These are phyloP conservation scores for Panthera leo DNA, from an alignment of 2,113 vertebrate species.

Conservation along the genomic window DNA sequence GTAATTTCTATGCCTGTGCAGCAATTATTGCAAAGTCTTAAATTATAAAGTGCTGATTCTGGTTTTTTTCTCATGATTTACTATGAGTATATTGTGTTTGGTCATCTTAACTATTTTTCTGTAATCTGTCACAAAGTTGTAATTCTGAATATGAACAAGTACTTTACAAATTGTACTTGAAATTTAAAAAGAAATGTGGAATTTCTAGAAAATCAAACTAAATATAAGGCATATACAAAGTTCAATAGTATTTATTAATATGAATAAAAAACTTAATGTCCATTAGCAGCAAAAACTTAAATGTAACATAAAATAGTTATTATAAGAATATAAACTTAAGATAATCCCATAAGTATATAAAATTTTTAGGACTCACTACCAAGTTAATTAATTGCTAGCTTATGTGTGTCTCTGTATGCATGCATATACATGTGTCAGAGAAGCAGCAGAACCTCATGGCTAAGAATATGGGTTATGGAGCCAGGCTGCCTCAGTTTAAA, in stretches of 20 bases:
- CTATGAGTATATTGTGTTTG: not conserved
- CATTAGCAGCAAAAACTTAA: not conserved
- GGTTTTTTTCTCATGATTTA: not conserved
- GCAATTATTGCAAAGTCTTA: not conserved
- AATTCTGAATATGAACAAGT: not conserved
- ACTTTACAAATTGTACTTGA: not conserved
- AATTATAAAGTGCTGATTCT: not conserved
- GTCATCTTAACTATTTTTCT: not conserved
- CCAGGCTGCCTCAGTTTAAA: not conserved
- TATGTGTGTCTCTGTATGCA: no score
- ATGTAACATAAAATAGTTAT: not conserved
- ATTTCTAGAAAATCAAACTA: not conserved
- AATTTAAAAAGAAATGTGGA: not conserved
- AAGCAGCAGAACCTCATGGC: rapidly evolving
- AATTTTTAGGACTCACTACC: not conserved
- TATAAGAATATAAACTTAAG: not conserved
- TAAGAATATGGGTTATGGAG: not conserved
- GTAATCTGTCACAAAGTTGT: not conserved
- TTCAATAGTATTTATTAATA: not conserved
- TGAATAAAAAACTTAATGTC: not conserved
- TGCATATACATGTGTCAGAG: not conserved
- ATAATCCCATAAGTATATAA: not conserved
- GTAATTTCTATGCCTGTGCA: not conserved
- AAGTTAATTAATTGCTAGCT: not conserved
- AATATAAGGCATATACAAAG: not conserved